Conservation (phyloP, 2,113 vertebrate genomes). For the Trichomycterus rosablanca region DNA sequence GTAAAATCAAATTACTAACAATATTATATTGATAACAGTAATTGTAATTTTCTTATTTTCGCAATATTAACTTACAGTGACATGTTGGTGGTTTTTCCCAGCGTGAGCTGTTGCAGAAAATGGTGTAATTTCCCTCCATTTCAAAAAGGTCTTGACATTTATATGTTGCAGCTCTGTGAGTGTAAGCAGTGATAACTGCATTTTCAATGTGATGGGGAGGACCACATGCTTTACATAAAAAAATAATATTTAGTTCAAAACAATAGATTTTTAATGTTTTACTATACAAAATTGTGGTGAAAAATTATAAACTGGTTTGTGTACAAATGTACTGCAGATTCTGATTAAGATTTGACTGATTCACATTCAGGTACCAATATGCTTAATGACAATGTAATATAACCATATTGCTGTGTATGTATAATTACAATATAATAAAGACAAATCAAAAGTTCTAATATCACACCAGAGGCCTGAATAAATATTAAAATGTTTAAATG, state of each 20-base stretch:
- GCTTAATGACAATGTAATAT: too few relatives aligned
- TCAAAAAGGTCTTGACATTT: not conserved
- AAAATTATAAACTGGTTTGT: too few relatives aligned
- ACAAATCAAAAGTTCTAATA: not conserved
- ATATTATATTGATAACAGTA: not conserved
- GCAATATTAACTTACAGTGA: conserved; percentile 35
- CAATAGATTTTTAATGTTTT: too few relatives aligned
- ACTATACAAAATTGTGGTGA: too few relatives aligned
- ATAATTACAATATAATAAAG: too few relatives aligned
- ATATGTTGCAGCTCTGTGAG: conserved; percentile 13
- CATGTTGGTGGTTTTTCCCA: conserved; percentile 20
- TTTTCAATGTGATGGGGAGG: conserved; percentile 42
- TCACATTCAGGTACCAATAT: too few relatives aligned
- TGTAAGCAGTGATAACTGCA: not conserved
- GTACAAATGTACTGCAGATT: too few relatives aligned
- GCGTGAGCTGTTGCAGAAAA: not conserved
- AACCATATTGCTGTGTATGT: too few relatives aligned
- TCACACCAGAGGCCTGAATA: too few relatives aligned
- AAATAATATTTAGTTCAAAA: not conserved
- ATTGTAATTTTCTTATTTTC: too few relatives aligned
- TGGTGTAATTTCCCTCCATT: not conserved
- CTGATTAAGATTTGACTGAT: too few relatives aligned
- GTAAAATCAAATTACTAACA: not conserved
- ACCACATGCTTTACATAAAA: conserved; percentile 13
- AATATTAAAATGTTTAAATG: not conserved